Percentiles rank a stretch among this genome's conserved stretches.
Evolutionary conservation across 1,140 invertebrate genomes (phyloP).

Genomic region (Cyrtorhinus lividipennis): DNA sequence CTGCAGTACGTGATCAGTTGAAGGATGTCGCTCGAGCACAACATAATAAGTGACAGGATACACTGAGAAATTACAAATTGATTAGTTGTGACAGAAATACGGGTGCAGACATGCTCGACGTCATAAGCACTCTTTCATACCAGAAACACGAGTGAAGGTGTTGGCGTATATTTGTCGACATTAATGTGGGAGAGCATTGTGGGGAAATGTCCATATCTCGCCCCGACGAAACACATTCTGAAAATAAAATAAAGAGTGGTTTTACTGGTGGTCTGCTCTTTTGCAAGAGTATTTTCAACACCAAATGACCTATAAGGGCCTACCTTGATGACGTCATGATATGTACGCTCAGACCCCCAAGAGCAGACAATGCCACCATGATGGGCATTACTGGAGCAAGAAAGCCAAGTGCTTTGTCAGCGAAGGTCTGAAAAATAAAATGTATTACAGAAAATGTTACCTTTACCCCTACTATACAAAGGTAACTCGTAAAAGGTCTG

Average conservation of each 20-base stretch:
- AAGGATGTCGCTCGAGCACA: slow-evolving; percentile 72
- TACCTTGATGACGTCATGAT: slow-evolving; percentile 68
- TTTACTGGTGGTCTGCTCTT: too few species aligned
- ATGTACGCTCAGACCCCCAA: slow-evolving; percentile 74
- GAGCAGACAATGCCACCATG: slow-evolving; percentile 70
- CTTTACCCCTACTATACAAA: background rate
- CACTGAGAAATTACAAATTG: slow-evolving; percentile 48
- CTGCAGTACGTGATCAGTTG: slow-evolving; percentile 86
- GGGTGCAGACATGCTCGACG: too few species aligned
- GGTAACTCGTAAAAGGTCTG: too few species aligned
- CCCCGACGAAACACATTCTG: slow-evolving; percentile 80
- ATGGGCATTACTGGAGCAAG: slow-evolving; percentile 66
- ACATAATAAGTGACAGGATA: slow-evolving; percentile 67
- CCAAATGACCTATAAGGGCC: too few species aligned
- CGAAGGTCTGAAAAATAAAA: slow-evolving; percentile 60
- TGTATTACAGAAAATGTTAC: slow-evolving; percentile 4
- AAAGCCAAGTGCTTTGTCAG: slow-evolving; percentile 51
- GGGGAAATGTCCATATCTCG: slow-evolving; percentile 79
- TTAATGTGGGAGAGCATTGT: slow-evolving; percentile 70
- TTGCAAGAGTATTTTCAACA: too few species aligned
- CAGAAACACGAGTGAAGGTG: slow-evolving; percentile 70
- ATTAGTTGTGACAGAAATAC: too few species aligned
- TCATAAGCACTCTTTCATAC: too few species aligned
- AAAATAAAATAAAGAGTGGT: slow-evolving; percentile 18
- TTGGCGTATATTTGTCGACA: slow-evolving; percentile 61